A percentile compares a stretch with the other conserved stretches of the same genome.
phyloP scores from a whole-genome alignment of 2,797 vertebrate species.

The Danio jaintianensis region DNA sequence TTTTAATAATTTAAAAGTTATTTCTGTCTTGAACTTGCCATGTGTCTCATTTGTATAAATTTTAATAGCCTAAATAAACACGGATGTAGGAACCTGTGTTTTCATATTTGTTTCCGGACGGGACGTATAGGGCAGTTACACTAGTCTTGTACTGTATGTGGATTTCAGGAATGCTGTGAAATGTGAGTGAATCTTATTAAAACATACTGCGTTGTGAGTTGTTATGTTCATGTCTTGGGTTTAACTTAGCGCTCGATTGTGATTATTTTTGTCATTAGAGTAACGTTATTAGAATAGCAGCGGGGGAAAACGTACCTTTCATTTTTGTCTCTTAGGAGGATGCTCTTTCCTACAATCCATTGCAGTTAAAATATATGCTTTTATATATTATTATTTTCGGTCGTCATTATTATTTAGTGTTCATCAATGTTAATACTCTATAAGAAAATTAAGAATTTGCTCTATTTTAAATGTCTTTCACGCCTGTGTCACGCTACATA shows the following conservation, averaged over 20 bases:
- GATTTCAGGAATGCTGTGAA: background rate
- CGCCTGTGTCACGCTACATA: background rate
- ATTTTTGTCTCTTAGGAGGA: background rate
- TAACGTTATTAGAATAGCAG: background rate
- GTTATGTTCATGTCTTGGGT: background rate
- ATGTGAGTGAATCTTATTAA: background rate
- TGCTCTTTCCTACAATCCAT: background rate
- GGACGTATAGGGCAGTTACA: background rate
- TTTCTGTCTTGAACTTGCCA: too few species aligned
- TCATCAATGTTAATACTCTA: background rate
- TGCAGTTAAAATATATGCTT: background rate
- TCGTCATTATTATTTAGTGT: background rate
- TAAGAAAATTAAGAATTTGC: background rate
- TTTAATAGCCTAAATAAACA: background rate
- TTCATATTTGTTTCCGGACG: background rate
- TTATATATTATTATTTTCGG: background rate
- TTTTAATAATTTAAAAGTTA: too few species aligned
- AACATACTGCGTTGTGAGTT: background rate
- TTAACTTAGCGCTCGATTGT: background rate
- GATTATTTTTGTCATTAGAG: background rate
- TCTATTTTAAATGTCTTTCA: background rate
- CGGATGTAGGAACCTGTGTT: background rate
- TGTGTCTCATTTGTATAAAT: too few species aligned
- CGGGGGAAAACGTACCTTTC: background rate
- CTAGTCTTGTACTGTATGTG: background rate